Evolutionary conservation across 2,113 vertebrate species (phyloP).

Genomic region (Oophaga pumilio): DNA sequence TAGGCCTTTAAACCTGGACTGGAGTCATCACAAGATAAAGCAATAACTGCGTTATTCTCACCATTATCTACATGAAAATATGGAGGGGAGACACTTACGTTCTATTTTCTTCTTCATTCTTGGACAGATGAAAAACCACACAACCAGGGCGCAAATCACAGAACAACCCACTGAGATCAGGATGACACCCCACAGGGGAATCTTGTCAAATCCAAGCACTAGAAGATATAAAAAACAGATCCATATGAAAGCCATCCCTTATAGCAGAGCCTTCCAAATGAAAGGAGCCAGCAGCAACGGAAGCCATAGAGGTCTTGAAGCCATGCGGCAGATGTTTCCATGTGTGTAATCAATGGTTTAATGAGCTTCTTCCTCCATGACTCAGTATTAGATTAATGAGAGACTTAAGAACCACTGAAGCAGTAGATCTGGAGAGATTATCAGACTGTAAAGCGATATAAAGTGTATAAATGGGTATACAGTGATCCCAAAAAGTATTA

Average conservation of each 20-base stretch:
- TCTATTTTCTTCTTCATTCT: slow-evolving; percentile 91
- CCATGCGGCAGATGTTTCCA: neutral
- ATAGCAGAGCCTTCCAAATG: slow-evolving; percentile 57
- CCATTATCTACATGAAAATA: too few relatives aligned
- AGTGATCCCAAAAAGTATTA: too few relatives aligned
- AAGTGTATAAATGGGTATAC: too few relatives aligned
- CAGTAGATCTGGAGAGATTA: too few relatives aligned
- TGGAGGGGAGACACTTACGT: slow-evolving; percentile 73
- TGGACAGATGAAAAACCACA: slow-evolving; percentile 93
- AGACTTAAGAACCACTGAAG: too few relatives aligned
- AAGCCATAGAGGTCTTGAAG: neutral
- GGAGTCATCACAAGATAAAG: too few relatives aligned
- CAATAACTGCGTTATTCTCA: too few relatives aligned
- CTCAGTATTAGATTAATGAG: neutral
- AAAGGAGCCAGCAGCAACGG: neutral
- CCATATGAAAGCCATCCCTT: slow-evolving; percentile 72
- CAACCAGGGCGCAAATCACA: slow-evolving; percentile 80
- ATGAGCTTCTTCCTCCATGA: neutral
- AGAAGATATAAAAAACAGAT: slow-evolving; percentile 74
- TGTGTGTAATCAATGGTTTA: neutral
- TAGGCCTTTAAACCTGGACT: too few relatives aligned
- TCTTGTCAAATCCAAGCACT: slow-evolving; percentile 93
- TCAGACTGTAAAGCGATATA: too few relatives aligned
- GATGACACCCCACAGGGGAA: slow-evolving; percentile 90
- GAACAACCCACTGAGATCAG: slow-evolving; percentile 85